Evolutionary conservation across 2,888 invertebrate species (phyloP).

Genomic region (Cryptus viduatorius): DNA sequence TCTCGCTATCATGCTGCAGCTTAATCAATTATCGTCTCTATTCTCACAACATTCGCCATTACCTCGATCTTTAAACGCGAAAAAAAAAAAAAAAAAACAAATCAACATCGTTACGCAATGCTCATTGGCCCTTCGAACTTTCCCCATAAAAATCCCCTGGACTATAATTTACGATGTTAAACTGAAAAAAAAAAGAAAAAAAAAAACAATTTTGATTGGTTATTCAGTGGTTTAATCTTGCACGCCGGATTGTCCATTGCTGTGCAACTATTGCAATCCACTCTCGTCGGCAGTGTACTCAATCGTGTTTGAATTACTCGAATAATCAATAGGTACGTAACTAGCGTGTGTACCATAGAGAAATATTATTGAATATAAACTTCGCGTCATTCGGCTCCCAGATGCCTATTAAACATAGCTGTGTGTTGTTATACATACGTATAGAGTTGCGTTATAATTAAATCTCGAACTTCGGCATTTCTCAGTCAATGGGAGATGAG

Average conservation of each 20-base stretch:
- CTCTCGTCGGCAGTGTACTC: neutral
- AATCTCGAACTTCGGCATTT: conserved; percentile 21
- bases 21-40: too few relatives aligned
- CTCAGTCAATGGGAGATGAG: conserved; percentile 42
- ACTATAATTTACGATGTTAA: conserved; percentile 2
- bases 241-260: neutral
- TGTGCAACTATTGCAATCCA: conserved; percentile 8
- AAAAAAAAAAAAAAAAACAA: neutral
- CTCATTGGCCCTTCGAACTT: neutral
- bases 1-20: too few relatives aligned
- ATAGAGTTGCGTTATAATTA: conserved; percentile 6
- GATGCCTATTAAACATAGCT: neutral
- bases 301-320: conserved; percentile 17
- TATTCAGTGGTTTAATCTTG: neutral
- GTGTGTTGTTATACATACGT: neutral
- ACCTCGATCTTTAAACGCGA: neutral
- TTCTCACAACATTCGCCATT: too few relatives aligned
- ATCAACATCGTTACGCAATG: neutral
- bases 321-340: conserved; percentile 41
- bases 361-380: conserved; percentile 27
- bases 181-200: neutral
- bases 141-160: neutral
- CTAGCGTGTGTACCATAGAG: conserved; percentile 1
- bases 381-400: conserved; percentile 23
- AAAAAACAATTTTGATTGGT: neutral